A percentile compares a stretch with the other conserved stretches of the same genome.
Evolutionary conservation across 2,888 invertebrate genomes (phyloP).

Genomic region (Melanotus villosus): DNA sequence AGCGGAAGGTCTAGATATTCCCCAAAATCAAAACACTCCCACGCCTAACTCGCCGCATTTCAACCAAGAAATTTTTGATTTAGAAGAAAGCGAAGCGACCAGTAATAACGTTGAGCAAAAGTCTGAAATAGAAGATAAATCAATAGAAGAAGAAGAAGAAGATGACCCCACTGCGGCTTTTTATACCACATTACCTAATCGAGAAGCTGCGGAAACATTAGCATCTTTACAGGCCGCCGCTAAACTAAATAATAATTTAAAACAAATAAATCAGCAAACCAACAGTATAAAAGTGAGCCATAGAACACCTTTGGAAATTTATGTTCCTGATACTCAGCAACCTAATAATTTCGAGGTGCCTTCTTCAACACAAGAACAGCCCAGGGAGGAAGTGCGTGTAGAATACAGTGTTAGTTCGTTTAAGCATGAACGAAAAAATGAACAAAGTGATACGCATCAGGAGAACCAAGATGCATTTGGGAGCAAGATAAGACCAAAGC

Average conservation of each 20-base stretch:
- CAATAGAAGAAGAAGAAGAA: not conserved
- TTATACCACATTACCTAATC: constrained; percentile 75
- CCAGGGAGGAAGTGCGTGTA: not conserved
- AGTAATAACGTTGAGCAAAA: constrained; percentile 13
- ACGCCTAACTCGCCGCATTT: constrained; percentile 21
- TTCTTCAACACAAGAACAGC: not conserved
- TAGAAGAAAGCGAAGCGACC: constrained; percentile 11
- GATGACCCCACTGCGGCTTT: constrained; percentile 53
- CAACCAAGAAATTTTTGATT: constrained; percentile 35
- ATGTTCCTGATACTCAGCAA: constrained; percentile 66
- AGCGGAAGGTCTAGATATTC: not conserved
- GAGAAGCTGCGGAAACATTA: constrained; percentile 74
- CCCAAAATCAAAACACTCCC: not conserved
- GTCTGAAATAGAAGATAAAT: not conserved
- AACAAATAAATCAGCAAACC: constrained; percentile 60
- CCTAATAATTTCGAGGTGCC: constrained; percentile 32
- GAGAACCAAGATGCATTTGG: constrained; percentile 50
- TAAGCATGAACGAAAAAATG: constrained; percentile 39
- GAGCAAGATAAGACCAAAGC: constrained; percentile 57
- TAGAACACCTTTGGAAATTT: constrained; percentile 72
- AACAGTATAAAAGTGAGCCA: constrained; percentile 64
- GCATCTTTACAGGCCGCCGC: constrained; percentile 74
- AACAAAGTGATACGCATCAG: not conserved
- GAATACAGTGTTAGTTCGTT: not conserved
- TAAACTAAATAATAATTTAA: constrained; percentile 67